Percentiles rank a stretch among this genome's conserved stretches.
Conservation (phyloP, 2,888 invertebrate species). For the Incurvaria masculella region DNA sequence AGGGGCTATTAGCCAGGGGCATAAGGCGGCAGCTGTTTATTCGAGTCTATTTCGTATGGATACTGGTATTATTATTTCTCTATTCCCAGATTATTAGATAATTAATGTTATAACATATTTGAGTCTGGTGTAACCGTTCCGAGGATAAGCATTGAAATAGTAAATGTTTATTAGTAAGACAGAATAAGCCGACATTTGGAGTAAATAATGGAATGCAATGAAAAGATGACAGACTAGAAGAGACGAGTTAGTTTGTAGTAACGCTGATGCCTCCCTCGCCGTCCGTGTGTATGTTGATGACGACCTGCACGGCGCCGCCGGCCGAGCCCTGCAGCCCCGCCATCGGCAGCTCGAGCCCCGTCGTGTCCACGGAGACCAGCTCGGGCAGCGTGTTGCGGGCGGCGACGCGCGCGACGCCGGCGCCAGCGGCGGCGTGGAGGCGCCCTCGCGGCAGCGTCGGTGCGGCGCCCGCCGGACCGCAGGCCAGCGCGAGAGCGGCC, state of each 20-base stretch:
- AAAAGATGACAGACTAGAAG: no score
- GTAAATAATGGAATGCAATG: no score
- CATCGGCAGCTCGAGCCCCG: constrained; percentile 38
- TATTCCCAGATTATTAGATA: no score
- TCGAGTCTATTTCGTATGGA: no score
- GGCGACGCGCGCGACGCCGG: constrained; percentile 17
- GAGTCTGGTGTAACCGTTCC: no score
- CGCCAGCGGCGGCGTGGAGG: constrained; percentile 26
- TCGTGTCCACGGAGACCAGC: constrained; percentile 35
- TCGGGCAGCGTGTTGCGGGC: constrained; percentile 15
- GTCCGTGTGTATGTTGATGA: constrained; percentile 43
- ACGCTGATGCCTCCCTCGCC: constrained; percentile 45
- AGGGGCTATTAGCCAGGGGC: no score
- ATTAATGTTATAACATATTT: no score
- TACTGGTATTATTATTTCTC: no score
- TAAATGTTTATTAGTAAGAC: no score
- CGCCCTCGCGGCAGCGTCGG: constrained; percentile 21
- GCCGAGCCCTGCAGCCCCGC: constrained; percentile 34
- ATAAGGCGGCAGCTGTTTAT: no score
- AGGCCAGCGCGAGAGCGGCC: not conserved
- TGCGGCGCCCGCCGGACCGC: constrained; percentile 5
- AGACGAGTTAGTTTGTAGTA: constrained; percentile 27
- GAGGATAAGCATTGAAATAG: no score
- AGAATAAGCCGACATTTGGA: no score
- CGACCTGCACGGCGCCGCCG: constrained; percentile 35